These are phyloP conservation scores for Mormyrops boulengeri DNA, from an alignment of 2,797 vertebrate species.

Conservation along the genomic window DNA sequence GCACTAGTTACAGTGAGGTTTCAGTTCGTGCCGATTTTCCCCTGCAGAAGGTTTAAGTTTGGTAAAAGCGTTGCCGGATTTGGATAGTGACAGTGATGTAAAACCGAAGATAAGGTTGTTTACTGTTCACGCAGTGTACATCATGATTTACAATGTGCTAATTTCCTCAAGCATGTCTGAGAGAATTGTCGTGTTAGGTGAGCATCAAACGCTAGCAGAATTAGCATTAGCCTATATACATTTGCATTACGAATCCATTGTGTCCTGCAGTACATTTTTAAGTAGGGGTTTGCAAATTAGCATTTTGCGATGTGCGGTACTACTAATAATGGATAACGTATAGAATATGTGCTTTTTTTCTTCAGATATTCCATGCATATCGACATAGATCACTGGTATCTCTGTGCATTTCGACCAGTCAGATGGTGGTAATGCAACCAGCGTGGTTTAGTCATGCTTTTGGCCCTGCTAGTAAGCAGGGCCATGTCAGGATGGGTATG, in stretches of 20 bases:
- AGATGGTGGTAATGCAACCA: background rate
- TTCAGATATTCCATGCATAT: background rate
- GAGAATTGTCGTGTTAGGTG: background rate
- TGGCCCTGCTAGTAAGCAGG: background rate
- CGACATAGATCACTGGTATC: background rate
- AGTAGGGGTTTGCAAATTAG: background rate
- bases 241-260: background rate
- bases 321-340: background rate
- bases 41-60: background rate
- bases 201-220: background rate
- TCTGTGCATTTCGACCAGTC: background rate
- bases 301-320: background rate
- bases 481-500: background rate
- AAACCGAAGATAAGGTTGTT: background rate
- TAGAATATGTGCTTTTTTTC: background rate
- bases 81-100: background rate
- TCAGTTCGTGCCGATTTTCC: background rate
- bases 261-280: background rate
- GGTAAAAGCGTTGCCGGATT: background rate
- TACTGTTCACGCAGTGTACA: background rate
- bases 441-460: background rate
- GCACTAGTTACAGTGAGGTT: background rate
- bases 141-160: background rate
- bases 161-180: background rate
- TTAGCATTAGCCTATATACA: background rate